Percentiles rank a stretch among this genome's conserved stretches.
Evolutionary conservation across 2,113 vertebrate genomes (phyloP).

Genomic region (Todiramphus saurophagus): DNA sequence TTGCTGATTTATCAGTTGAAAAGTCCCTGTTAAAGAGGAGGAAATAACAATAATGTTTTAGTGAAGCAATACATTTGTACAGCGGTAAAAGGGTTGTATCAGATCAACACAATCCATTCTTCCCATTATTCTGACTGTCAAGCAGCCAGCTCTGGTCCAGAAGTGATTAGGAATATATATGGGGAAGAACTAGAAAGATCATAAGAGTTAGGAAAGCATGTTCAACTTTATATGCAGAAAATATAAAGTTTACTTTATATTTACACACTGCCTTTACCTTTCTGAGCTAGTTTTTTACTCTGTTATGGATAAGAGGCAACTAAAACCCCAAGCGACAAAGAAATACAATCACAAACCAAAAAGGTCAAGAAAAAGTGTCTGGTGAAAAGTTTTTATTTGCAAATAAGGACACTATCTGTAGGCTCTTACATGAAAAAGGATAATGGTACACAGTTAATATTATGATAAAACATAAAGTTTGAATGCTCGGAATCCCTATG

Average conservation of each 20-base stretch:
- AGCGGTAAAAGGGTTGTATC: not conserved
- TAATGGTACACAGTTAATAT: not conserved
- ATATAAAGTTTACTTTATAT: too few relatives aligned
- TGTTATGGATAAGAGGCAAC: not conserved
- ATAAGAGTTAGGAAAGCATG: not conserved
- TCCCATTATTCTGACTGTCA: not conserved
- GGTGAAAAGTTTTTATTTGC: not conserved
- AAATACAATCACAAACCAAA: not conserved
- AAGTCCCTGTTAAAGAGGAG: not conserved
- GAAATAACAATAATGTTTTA: not conserved
- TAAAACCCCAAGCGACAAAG: accelerated
- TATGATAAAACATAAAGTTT: not conserved
- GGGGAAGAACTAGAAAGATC: not conserved
- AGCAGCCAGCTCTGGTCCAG: not conserved
- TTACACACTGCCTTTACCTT: not conserved
- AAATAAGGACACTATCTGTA: not conserved
- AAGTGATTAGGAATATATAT: not conserved
- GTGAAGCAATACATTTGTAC: not conserved
- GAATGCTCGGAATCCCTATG: not conserved
- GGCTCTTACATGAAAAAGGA: not conserved
- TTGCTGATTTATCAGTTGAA: constrained; percentile 9
- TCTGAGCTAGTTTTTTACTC: not conserved
- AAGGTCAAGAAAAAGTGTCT: not conserved
- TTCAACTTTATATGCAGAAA: not conserved
- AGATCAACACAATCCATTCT: not conserved